Evolutionary conservation across 2,888 invertebrate genomes (phyloP).

Genomic region (Stenodera caucasica): DNA sequence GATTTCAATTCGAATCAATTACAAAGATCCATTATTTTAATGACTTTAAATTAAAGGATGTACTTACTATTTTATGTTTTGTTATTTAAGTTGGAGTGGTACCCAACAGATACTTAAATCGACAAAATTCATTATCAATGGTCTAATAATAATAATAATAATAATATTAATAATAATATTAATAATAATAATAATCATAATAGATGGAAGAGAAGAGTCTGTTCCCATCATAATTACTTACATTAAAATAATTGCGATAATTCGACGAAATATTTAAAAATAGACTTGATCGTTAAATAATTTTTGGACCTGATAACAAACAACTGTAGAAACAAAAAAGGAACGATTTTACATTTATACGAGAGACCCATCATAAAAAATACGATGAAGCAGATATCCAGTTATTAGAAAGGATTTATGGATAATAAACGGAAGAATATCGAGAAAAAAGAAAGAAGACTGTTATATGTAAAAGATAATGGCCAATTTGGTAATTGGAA

Average conservation of each 20-base stretch:
- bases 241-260: slow-evolving; percentile 23
- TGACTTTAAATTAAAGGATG: slow-evolving; percentile 40
- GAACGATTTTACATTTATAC: slow-evolving; percentile 34
- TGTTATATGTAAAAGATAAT: slow-evolving; percentile 35
- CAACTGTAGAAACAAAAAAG: background rate
- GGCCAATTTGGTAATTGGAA: slow-evolving; percentile 41
- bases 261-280: slow-evolving; percentile 17
- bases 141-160: too few relatives aligned
- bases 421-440: slow-evolving; percentile 38
- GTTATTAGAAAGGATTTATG: slow-evolving; percentile 44
- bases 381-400: slow-evolving; percentile 35
- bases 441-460: slow-evolving; percentile 31
- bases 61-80: slow-evolving; percentile 21
- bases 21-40: slow-evolving; percentile 43
- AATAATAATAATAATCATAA: too few relatives aligned
- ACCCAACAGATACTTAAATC: slow-evolving; percentile 1
- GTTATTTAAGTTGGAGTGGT: slow-evolving; percentile 6
- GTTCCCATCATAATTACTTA: slow-evolving; percentile 19
- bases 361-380: slow-evolving; percentile 34
- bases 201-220: background rate
- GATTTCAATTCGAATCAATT: slow-evolving; percentile 48
- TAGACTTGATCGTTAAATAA: slow-evolving; percentile 23
- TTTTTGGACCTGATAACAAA: slow-evolving; percentile 8
- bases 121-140: slow-evolving; percentile 1
- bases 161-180: too few relatives aligned